These are phyloP conservation scores for Oxytorus armatus DNA, from an alignment of 2,888 invertebrate genomes.

Conservation along the genomic window DNA sequence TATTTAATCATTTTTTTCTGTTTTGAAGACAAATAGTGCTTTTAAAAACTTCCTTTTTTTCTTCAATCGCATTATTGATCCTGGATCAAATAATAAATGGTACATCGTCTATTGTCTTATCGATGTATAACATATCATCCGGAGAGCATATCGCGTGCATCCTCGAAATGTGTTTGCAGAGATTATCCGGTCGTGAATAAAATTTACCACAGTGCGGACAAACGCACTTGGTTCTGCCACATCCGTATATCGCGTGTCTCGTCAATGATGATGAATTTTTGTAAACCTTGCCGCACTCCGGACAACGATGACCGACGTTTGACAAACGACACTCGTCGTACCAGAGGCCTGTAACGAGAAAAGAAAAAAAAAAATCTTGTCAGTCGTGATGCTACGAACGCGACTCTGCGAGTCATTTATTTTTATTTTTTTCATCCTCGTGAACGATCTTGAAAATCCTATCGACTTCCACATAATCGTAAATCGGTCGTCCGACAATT, in stretches of 20 bases:
- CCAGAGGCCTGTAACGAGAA: conserved; percentile 76
- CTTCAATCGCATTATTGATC: too few relatives aligned
- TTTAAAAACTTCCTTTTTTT: too few relatives aligned
- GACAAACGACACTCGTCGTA: conserved; percentile 58
- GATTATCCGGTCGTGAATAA: conserved; percentile 78
- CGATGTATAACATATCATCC: too few relatives aligned
- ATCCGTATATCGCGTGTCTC: conserved; percentile 80
- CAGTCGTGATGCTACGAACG: conserved; percentile 59
- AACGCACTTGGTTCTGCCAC: conserved; percentile 78
- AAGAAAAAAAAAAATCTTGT: conserved; percentile 72
- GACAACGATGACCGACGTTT: conserved; percentile 74
- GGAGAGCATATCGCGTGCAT: conserved; percentile 68
- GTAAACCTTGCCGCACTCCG: conserved; percentile 78
- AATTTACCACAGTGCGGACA: conserved; percentile 78
- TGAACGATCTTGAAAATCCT: neutral
- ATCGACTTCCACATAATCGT: neutral
- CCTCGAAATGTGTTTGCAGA: conserved; percentile 77
- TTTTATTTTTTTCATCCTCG: neutral
- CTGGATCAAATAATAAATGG: too few relatives aligned
- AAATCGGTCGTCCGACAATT: too few relatives aligned
- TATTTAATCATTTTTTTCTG: too few relatives aligned
- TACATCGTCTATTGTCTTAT: too few relatives aligned
- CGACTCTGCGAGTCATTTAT: neutral
- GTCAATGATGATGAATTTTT: conserved; percentile 79
- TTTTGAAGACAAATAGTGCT: too few relatives aligned